A percentile compares a stretch with the other conserved stretches of the same genome.
Conservation (phyloP, 2,797 vertebrate genomes). For the Mus spretus region DNA sequence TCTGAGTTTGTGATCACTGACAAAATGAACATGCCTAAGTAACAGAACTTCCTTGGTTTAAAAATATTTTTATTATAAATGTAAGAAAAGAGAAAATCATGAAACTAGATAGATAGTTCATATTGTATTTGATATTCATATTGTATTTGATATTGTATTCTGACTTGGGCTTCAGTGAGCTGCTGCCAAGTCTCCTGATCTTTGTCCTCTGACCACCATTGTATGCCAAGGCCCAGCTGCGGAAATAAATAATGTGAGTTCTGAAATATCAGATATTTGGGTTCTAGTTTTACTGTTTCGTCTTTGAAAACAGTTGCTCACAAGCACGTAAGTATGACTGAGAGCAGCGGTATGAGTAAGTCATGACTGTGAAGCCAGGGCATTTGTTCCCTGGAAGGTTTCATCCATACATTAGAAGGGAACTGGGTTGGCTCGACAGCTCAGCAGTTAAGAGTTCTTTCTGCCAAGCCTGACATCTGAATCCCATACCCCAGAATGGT, state of each 20-base stretch:
- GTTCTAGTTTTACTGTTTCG: neutral
- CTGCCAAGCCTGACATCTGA: neutral
- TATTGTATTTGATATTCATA: neutral
- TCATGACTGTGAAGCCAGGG: neutral
- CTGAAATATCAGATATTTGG: neutral
- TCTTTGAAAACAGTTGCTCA: neutral
- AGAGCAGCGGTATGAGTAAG: too few species aligned
- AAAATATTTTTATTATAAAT: neutral
- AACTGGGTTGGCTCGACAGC: neutral
- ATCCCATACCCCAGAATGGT: too few species aligned
- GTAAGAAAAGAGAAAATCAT: neutral
- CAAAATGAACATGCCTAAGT: neutral
- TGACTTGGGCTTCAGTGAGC: neutral
- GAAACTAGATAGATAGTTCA: neutral
- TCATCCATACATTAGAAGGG: neutral
- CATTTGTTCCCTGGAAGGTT: neutral
- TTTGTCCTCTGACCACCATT: neutral
- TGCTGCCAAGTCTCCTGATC: neutral
- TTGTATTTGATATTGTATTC: neutral
- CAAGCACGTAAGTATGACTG: neutral
- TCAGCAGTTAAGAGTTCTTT: neutral
- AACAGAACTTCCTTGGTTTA: neutral
- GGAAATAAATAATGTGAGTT: neutral
- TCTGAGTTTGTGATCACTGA: neutral
- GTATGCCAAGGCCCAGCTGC: neutral